phyloP scores from a whole-genome alignment of 2,888 invertebrate genomes.

The Cantharis lateralis region DNA sequence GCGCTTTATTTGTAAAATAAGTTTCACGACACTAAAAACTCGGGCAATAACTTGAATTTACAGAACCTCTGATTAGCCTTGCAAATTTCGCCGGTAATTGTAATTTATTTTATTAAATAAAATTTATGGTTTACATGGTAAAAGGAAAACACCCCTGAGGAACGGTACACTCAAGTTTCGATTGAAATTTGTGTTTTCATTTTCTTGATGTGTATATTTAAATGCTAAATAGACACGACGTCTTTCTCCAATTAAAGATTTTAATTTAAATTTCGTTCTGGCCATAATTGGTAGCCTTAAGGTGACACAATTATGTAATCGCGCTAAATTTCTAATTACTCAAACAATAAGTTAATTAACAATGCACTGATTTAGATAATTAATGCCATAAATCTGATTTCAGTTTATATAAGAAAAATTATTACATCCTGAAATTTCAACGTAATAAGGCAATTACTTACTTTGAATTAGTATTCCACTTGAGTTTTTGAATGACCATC shows the following conservation, averaged over 20 bases:
- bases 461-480: not conserved
- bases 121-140: not conserved
- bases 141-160: not conserved
- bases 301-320: not conserved
- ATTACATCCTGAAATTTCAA: not conserved
- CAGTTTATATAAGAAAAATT: not conserved
- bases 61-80: conserved; percentile 23
- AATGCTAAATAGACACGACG: not conserved
- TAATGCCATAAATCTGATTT: not conserved
- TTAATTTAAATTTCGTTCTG: not conserved
- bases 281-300: not conserved
- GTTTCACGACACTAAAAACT: conserved; percentile 6
- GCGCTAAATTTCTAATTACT: not conserved
- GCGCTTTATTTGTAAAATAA: not conserved
- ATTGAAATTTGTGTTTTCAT: conserved; percentile 1
- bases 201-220: conserved; percentile 1
- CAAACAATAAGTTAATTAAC: not conserved
- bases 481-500: not conserved
- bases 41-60: conserved; percentile 19
- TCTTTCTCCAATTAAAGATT: not conserved
- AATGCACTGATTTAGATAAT: not conserved
- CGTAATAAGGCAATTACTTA: not conserved
- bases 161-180: not conserved
- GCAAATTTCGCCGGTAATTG: conserved; percentile 26
- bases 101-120: conserved; percentile 19